Percentiles rank a stretch among this genome's conserved stretches.
These are phyloP conservation scores for Sparus aurata DNA, from an alignment of 2,797 vertebrate species.

Conservation along the genomic window DNA sequence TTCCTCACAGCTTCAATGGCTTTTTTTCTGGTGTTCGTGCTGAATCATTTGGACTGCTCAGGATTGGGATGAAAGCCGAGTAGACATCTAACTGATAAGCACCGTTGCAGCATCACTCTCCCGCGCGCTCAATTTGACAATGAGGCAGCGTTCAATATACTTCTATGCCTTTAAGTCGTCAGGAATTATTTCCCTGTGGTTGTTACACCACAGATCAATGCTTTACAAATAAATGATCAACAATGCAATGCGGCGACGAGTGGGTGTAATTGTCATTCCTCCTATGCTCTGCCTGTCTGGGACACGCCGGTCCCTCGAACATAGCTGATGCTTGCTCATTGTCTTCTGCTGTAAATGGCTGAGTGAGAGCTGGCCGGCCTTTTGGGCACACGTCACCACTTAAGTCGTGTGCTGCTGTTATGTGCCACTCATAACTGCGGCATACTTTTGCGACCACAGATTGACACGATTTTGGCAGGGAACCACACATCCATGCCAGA, in stretches of 20 bases:
- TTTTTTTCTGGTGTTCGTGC: slow-evolving; percentile 45
- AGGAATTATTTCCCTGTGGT: not conserved
- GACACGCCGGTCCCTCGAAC: not conserved
- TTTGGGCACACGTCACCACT: no score
- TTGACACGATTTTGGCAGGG: not conserved
- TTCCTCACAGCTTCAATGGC: slow-evolving; percentile 42
- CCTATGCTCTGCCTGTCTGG: not conserved
- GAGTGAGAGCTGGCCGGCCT: not conserved
- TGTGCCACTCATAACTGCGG: not conserved
- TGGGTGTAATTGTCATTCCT: not conserved
- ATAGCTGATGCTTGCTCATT: slow-evolving; percentile 1
- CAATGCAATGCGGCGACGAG: not conserved
- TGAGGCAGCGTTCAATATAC: not conserved
- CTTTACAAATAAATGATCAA: not conserved
- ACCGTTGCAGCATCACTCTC: slow-evolving; percentile 4
- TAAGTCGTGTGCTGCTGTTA: no score
- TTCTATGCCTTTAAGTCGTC: not conserved
- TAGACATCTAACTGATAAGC: slow-evolving; percentile 22
- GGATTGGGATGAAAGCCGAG: slow-evolving; percentile 28
- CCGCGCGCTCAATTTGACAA: not conserved
- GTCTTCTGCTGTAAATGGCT: not conserved
- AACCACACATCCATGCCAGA: not conserved
- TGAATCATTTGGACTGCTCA: slow-evolving; percentile 45
- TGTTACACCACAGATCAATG: not conserved
- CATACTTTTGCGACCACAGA: not conserved